Base-by-base conservation (phyloP, 2,113 vertebrate genomes). In the Hymenochirus boettgeri region DNA sequence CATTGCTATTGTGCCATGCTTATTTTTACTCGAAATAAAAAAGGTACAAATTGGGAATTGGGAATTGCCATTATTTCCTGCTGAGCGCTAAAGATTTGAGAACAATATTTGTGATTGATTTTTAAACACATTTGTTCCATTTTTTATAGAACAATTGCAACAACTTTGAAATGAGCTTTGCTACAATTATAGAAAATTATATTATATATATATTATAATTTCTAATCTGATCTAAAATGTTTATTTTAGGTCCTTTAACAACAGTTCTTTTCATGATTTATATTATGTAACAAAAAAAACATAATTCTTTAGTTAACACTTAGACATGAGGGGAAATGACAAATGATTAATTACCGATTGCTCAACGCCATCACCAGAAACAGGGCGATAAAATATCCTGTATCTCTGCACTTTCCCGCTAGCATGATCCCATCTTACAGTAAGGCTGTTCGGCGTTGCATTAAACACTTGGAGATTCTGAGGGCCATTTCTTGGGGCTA, bases 381-480 rank as follows among this genome's bases (percentile, higher is more conserved):
- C 58, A 5, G 91, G 90, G 26, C 79, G 81, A 62, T 91, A 95
- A 10, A 75, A 79, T 73, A 98, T 78, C 74, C 79, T 88, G 79
- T 99, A 99, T 77, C 85, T 91, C 78, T 91, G 88, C 55, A 95
- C 92, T 5, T 85, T 79, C 1, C 95, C 93, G 2, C 85, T 88
- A 35, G 93, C 93, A 1, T 85, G 80, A 50, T 98, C 95, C 96
- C 95, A 99, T 76, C 91, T 94, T 15, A 91, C 83, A 0, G 92
- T 86, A 75, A 99, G 76, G 29, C 90, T 81, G 71, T 86, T 85
- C 18, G 88, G 89, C 51, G 93, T 95, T 65, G 92, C 92, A 19
- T 99, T 98, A 72, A 92, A 91, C 6, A 98, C 91, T 64, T 89
- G 88, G 64, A 99, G 77, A 75, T 97, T 97, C 24, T 87, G 80